Evolutionary conservation across 2,888 invertebrate genomes (phyloP).

Genomic region (Caenorhabditis doughertyi): DNA sequence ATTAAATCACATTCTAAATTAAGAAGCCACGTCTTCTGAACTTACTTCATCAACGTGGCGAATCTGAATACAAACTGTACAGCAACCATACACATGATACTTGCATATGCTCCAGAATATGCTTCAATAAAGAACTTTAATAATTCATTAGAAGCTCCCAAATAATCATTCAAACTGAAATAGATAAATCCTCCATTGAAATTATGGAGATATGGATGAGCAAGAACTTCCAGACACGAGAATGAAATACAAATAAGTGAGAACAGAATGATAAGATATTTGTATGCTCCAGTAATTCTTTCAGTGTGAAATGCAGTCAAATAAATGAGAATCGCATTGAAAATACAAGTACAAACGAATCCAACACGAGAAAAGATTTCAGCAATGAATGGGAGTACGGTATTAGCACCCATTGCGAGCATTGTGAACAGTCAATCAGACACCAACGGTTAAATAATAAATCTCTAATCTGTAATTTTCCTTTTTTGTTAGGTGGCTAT

Average conservation of each 20-base stretch:
- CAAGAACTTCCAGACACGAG: constrained; percentile 38
- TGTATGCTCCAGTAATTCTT: constrained; percentile 37
- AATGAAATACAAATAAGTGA: constrained; percentile 33
- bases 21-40: background rate
- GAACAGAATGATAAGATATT: constrained; percentile 36
- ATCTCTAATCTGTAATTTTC: constrained; percentile 12
- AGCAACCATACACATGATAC: constrained; percentile 46
- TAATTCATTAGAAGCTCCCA: constrained; percentile 16
- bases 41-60: constrained; percentile 46
- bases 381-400: constrained; percentile 14
- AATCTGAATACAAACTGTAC: constrained; percentile 48
- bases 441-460: background rate
- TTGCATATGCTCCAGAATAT: constrained; percentile 33
- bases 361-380: constrained; percentile 36
- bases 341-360: constrained; percentile 31
- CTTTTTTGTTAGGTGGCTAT: background rate
- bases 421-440: background rate
- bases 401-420: constrained; percentile 6
- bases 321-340: constrained; percentile 36
- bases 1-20: background rate
- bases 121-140: constrained; percentile 34
- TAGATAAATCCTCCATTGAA: constrained; percentile 46
- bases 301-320: constrained; percentile 32
- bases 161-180: constrained; percentile 43
- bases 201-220: constrained; percentile 46